Evolutionary conservation across 2,113 vertebrate species (phyloP).

Genomic region (Hemiscyllium ocellatum): DNA sequence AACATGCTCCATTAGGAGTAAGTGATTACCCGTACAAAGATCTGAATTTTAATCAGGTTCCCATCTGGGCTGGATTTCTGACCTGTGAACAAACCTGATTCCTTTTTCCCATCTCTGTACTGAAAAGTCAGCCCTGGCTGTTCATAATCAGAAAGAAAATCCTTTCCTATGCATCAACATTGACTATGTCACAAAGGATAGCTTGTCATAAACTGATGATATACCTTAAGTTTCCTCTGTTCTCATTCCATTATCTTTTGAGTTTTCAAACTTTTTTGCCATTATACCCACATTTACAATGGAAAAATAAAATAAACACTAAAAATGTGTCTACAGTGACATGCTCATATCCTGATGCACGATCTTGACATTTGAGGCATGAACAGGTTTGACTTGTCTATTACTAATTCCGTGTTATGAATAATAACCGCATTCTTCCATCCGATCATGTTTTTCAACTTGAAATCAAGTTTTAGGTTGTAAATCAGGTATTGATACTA

Average conservation of each 20-base stretch:
- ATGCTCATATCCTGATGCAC: background rate
- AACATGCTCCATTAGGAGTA: background rate
- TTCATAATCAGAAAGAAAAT: background rate
- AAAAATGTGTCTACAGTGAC: background rate
- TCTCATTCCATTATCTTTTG: conserved; percentile 16
- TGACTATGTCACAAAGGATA: background rate
- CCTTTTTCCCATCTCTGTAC: background rate
- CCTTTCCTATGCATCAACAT: background rate
- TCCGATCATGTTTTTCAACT: background rate
- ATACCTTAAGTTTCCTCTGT: background rate
- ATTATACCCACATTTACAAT: background rate
- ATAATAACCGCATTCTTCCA: background rate
- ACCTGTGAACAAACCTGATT: background rate
- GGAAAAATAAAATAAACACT: background rate
- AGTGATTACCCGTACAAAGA: background rate
- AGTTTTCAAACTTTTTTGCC: background rate
- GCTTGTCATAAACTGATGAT: background rate
- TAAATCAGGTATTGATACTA: background rate
- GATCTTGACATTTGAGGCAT: conserved; percentile 22
- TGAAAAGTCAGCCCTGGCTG: background rate
- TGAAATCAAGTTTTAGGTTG: background rate
- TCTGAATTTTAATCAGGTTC: background rate
- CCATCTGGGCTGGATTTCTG: background rate
- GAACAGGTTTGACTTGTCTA: background rate
- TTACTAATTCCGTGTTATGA: background rate